Evolutionary conservation across 2,888 invertebrate species (phyloP), one percentile per base, ranked within the genome.

Genomic region (Andrena hattorfiana): DNA sequence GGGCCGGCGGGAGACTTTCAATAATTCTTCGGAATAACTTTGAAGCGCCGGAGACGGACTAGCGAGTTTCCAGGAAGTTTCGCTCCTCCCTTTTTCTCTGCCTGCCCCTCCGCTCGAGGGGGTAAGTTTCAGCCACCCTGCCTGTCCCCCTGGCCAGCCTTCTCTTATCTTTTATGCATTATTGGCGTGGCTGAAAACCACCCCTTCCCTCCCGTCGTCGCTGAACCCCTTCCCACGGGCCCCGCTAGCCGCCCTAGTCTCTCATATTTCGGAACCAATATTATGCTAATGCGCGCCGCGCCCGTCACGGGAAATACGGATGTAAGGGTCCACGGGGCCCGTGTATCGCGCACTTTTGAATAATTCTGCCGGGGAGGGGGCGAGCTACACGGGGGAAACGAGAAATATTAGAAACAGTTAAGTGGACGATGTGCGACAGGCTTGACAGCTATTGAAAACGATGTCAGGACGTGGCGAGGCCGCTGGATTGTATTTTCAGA

Each of bases 101-200:
- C 51, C 66, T 54, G 48, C 72, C 20, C 48, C 30, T 42, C 66
- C 35, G 67, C 75, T 66, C 73, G 69, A 78, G 66, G 77, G 83
- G 83, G 85, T 82, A 88, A 88, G 79, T 88, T 88, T 88, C 83
- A 75, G 71, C 64, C 13, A 20, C 64, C 69, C 76, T 56, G 66
- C 83, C 82, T 86, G 88, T 79, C 85, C 85, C 82, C 75, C 42
- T 73, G 73, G 78, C 82, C 76, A 89, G 73, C 68, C 74, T 73
- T 76, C 86, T 87, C 91, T 91, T 92, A 92, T 92, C 91, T 92
- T 92, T 92, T 92, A 92, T 92, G 92, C 90, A 92, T 91, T 91
- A 90, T 92, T 87, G 88, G 84, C 85, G 76, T 20, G 81, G 83
- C 79, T 74, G 82, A 75, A 66, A 54, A 77, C 73, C 83, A 75